Conservation (phyloP, 2,113 vertebrate species). For the Rousettus leschenaultii region DNA sequence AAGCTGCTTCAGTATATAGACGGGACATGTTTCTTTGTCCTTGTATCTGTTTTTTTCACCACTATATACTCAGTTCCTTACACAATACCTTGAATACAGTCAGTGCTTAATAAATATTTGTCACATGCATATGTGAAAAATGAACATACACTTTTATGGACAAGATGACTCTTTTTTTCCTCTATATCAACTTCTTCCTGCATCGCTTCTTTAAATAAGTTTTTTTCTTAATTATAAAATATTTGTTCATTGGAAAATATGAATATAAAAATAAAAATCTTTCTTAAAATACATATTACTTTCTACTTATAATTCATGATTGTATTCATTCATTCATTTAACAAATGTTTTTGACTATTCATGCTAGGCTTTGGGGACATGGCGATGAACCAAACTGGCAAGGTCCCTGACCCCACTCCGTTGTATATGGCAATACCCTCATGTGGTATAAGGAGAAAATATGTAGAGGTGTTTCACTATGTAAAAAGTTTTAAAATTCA, state of each 20-base stretch:
- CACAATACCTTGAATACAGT: not conserved
- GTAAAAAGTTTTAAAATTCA: not conserved
- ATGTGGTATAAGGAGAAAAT: not conserved
- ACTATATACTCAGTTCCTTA: not conserved
- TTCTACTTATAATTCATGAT: not conserved
- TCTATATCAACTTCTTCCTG: not conserved
- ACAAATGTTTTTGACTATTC: not conserved
- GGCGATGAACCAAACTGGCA: not conserved
- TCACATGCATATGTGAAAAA: not conserved
- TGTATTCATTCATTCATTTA: not conserved
- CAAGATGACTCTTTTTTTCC: not conserved
- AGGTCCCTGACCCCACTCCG: not conserved
- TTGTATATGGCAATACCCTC: not conserved
- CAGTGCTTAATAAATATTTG: not conserved
- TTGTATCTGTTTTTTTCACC: not conserved
- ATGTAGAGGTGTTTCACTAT: not conserved
- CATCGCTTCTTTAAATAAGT: not conserved
- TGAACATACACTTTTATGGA: not conserved
- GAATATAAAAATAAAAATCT: not conserved
- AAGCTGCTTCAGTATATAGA: not conserved
- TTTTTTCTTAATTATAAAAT: constrained; percentile 19
- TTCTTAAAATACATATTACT: not conserved
- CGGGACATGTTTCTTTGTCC: not conserved
- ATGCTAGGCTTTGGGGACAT: not conserved
- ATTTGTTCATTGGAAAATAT: constrained; percentile 12